phyloP scores from a whole-genome alignment of 2,797 vertebrate species.

The Leucoraja ocellata region DNA sequence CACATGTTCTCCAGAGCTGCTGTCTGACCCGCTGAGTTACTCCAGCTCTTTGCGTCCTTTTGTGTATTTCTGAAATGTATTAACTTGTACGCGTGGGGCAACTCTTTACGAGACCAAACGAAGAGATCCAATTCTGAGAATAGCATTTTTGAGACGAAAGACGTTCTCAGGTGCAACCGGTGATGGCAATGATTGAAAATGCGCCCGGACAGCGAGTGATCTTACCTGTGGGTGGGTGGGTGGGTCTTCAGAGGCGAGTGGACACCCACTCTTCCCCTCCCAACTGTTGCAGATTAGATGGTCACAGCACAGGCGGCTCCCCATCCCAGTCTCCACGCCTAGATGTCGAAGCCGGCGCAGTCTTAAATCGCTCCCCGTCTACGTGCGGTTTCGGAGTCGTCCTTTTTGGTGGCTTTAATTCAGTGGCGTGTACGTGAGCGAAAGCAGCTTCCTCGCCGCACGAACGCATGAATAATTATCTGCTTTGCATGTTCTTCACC shows the following conservation, averaged over 20 bases:
- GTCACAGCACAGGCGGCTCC: not conserved
- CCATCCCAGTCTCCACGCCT: not conserved
- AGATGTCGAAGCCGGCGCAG: not conserved
- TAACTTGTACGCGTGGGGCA: too few species aligned
- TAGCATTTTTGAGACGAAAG: not conserved
- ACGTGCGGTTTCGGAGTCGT: conserved; percentile 30
- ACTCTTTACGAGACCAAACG: too few species aligned
- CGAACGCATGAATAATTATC: not conserved
- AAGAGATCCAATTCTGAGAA: too few species aligned
- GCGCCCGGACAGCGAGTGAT: not conserved
- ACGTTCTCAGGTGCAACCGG: not conserved
- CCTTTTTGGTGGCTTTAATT: conserved; percentile 14
- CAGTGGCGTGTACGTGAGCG: conserved; percentile 25
- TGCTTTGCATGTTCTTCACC: not conserved
- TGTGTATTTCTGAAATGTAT: too few species aligned
- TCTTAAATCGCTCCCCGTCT: not conserved
- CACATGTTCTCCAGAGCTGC: too few species aligned
- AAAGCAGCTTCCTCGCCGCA: conserved; percentile 16
- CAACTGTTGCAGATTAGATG: not conserved
- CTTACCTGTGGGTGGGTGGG: not conserved
- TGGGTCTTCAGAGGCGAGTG: too few species aligned
- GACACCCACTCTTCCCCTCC: too few species aligned
- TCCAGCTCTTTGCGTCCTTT: too few species aligned
- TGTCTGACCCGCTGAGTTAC: too few species aligned
- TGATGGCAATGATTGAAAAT: not conserved